Conservation (phyloP, 2,888 invertebrate species). For the Meloe dianella region DNA sequence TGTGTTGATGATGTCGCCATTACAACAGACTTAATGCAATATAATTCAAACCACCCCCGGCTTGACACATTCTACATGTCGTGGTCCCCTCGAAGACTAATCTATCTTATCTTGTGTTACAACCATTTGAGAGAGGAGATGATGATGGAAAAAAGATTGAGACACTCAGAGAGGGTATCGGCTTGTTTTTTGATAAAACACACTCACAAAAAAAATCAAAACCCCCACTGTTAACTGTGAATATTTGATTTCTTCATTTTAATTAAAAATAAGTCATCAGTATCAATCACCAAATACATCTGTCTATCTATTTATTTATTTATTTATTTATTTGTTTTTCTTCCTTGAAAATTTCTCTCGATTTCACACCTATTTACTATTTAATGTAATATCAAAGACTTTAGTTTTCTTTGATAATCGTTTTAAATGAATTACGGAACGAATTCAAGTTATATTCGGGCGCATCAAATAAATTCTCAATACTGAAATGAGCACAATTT, state of each 20-base stretch:
- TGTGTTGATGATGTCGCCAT: background rate
- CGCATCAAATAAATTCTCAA: conserved; percentile 32
- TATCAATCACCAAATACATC: background rate
- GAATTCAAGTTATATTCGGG: conserved; percentile 31
- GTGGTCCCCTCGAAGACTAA: conserved; percentile 43
- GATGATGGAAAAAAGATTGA: conserved; percentile 19
- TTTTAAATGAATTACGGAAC: conserved; percentile 21
- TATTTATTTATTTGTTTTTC: background rate
- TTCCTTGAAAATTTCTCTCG: background rate
- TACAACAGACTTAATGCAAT: background rate
- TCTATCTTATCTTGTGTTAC: conserved; percentile 42
- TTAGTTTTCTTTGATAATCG: conserved; percentile 27
- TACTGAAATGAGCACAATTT: too few species aligned
- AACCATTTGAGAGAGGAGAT: conserved; percentile 6
- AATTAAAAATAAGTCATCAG: background rate
- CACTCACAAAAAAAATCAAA: background rate
- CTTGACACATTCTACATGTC: conserved; percentile 31
- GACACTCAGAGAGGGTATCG: conserved; percentile 30
- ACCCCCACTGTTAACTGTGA: conserved; percentile 1
- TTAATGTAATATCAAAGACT: conserved; percentile 25
- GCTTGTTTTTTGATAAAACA: background rate
- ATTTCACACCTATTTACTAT: background rate
- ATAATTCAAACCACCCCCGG: conserved; percentile 26
- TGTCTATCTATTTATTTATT: background rate
- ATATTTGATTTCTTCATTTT: conserved; percentile 11